A percentile compares a stretch with the other conserved stretches of the same genome.
Evolutionary conservation across 2,888 invertebrate species (phyloP).

Genomic region (Ethmia dodecea): DNA sequence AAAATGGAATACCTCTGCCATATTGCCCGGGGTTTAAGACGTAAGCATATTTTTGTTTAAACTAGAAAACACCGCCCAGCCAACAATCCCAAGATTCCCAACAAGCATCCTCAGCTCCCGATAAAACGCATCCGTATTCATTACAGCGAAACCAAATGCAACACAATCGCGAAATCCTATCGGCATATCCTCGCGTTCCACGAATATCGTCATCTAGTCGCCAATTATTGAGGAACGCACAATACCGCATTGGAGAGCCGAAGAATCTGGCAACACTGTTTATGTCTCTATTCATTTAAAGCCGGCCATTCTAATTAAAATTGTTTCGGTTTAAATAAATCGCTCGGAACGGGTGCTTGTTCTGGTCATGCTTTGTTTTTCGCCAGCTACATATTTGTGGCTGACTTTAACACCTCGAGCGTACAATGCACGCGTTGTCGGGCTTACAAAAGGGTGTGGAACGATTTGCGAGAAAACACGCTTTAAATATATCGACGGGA

Average conservation of each 20-base stretch:
- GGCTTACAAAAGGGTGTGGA: constrained; percentile 44
- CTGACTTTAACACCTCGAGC: constrained; percentile 49
- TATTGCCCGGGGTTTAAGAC: too few species aligned
- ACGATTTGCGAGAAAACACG: constrained; percentile 49
- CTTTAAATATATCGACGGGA: constrained; percentile 52
- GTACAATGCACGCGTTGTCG: constrained; percentile 44
- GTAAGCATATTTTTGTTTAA: too few species aligned
- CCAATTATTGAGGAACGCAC: constrained; percentile 56
- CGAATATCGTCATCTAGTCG: constrained; percentile 51
- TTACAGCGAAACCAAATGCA: constrained; percentile 1
- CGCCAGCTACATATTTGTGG: constrained; percentile 50
- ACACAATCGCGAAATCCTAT: background rate
- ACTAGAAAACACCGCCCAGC: too few species aligned
- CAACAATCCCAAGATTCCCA: background rate
- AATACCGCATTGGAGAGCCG: constrained; percentile 33
- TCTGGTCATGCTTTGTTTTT: constrained; percentile 41
- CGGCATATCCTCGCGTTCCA: constrained; percentile 28
- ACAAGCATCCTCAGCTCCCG: background rate
- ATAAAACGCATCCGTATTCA: background rate
- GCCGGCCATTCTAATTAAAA: constrained; percentile 57
- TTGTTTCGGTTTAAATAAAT: constrained; percentile 56
- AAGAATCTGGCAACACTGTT: constrained; percentile 38
- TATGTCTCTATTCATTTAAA: constrained; percentile 65
- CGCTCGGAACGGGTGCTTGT: constrained; percentile 34
- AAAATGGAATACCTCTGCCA: too few species aligned